A percentile compares a stretch with the other conserved stretches of the same genome.
These are phyloP conservation scores for Pogoniulus pusillus DNA, from an alignment of 2,797 vertebrate species.

Conservation along the genomic window DNA sequence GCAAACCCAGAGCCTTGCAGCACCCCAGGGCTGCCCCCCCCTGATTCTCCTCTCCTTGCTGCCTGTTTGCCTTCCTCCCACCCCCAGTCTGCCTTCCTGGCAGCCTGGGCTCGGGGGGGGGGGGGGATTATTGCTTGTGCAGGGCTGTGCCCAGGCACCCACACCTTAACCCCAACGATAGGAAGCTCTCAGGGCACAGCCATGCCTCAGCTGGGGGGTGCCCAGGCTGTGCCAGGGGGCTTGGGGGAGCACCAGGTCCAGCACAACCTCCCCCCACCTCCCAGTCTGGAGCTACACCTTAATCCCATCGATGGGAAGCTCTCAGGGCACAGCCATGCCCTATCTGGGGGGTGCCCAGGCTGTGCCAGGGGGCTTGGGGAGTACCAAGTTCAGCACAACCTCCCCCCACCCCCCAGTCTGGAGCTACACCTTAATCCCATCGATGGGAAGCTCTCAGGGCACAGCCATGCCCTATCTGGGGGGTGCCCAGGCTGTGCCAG, in stretches of 20 bases:
- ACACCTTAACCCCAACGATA: rapidly evolving
- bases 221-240: neutral
- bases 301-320: neutral
- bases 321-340: neutral
- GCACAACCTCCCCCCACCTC: neutral
- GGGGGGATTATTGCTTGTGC: slow-evolving; percentile 64
- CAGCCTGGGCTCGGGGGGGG: no score
- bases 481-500: no score
- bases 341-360: no score
- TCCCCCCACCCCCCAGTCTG: no score
- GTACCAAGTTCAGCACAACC: no score
- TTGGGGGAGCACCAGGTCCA: neutral
- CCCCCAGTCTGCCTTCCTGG: neutral
- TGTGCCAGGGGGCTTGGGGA: no score
- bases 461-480: rapidly evolving
- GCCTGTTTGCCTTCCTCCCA: neutral
- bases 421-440: neutral
- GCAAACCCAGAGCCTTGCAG: neutral
- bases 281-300: neutral
- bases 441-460: no score
- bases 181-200: neutral
- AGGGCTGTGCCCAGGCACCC: rapidly evolving
- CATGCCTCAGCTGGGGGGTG: rapidly evolving
- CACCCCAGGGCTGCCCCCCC: neutral
- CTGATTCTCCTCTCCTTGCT: neutral